Evolutionary conservation across 2,888 invertebrate genomes (phyloP), one percentile per base, ranked within the genome.

Genomic region (Drosophila paracracens): DNA sequence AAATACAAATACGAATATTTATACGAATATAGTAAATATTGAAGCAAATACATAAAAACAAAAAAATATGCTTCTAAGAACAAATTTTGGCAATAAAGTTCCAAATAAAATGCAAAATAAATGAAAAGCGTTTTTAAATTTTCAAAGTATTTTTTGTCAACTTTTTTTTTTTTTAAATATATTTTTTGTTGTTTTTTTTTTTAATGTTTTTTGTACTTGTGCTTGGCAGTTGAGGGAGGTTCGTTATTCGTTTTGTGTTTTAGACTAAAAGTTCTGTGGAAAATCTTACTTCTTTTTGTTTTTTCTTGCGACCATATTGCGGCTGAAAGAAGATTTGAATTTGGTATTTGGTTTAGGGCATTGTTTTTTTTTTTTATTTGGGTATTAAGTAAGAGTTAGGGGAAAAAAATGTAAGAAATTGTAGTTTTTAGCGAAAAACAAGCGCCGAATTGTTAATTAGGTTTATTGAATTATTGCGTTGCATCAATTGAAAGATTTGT

Each of bases 261-360:
- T 78, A 82, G 81, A 65, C 81, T 77, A 77, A 82, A 77, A 78
- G 74, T 82, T 80, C 88, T 88, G 88, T 88, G 76, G 91, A 95
- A 81, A 95, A 95, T 96, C 97, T 97, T 97, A 97, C 97, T 97
- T 97, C 97, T 97, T 97, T 97, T 97, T 97, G 97, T 96, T 97
- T 97, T 97, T 97, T 97, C 97, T 97, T 97, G 96, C 97, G 97
- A 96, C 97, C 97, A 97, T 96, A 97, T 93, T 93, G 93, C 93
- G 93, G 93, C 93, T 93, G 93, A 92, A 93, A 92, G 93, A 93
- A 92, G 91, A 92, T 93, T 93, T 91, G 76, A 83, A 78, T 88
- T 84, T 84, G 82, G 82, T 72, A 54, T 88, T 82, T 85, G 76
- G 73, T 84, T 82, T 82, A 74, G 80, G 87, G 68, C 53, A 70